Conservation (phyloP, 2,113 vertebrate genomes). For the Tor tambroides region DNA sequence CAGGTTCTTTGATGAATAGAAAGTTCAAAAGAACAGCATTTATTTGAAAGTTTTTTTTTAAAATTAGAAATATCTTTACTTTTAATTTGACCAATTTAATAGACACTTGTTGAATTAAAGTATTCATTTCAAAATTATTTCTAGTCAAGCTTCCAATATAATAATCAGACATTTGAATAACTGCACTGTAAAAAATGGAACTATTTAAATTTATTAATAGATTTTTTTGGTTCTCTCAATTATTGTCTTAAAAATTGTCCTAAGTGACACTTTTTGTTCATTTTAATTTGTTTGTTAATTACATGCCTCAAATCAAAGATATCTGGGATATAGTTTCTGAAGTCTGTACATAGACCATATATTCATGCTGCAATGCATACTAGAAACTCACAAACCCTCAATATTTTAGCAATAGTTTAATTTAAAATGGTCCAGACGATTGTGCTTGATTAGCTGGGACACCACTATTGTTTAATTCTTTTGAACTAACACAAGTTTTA, state of each 20-base stretch:
- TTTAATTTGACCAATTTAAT: too few relatives aligned
- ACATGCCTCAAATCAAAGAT: too few relatives aligned
- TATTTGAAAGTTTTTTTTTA: not conserved
- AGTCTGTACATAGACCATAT: not conserved
- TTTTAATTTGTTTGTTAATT: not conserved
- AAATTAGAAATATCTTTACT: too few relatives aligned
- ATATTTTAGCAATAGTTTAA: not conserved
- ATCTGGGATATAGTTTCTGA: not conserved
- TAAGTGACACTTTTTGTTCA: not conserved
- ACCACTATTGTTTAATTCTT: not conserved
- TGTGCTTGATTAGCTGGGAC: not conserved
- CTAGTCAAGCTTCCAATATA: not conserved
- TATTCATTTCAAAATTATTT: not conserved
- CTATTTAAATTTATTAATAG: not conserved
- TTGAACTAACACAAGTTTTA: not conserved
- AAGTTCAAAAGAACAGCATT: not conserved
- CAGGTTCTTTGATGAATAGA: too few relatives aligned
- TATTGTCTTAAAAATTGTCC: not conserved
- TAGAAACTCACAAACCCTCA: not conserved
- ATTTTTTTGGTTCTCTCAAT: too few relatives aligned
- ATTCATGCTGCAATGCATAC: not conserved
- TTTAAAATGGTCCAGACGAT: not conserved
- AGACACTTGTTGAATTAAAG: too few relatives aligned
- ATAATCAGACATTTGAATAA: not conserved
- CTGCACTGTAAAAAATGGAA: too few relatives aligned